Evolutionary conservation across 2,888 invertebrate species (phyloP).

Genomic region (Venusia cambrica): DNA sequence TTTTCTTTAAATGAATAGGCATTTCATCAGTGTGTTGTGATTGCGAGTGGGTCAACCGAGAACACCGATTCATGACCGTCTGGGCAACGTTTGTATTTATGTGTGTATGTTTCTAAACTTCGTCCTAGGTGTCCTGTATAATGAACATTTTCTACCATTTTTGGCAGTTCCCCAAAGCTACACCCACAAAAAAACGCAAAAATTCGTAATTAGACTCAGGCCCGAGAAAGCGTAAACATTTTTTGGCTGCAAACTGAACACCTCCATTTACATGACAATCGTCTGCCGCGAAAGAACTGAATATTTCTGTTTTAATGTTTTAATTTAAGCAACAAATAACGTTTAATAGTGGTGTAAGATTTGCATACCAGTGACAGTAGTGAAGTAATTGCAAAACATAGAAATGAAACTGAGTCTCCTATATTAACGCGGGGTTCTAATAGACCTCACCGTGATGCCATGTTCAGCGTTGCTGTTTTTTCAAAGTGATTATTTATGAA

Average conservation of each 20-base stretch:
- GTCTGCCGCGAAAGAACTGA: conserved; percentile 51
- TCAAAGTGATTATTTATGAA: too few species aligned
- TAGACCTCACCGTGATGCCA: too few species aligned
- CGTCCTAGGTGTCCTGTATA: too few species aligned
- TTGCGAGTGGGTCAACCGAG: too few species aligned
- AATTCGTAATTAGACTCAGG: conserved; percentile 23
- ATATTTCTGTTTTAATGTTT: conserved; percentile 63
- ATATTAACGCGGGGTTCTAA: too few species aligned
- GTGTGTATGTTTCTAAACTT: too few species aligned
- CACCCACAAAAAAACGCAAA: conserved; percentile 7
- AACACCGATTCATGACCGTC: too few species aligned
- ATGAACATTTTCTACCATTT: too few species aligned
- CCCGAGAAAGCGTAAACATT: conserved; percentile 41
- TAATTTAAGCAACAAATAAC: conserved; percentile 75
- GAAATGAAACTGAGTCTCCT: conserved; percentile 13
- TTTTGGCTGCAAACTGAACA: conserved; percentile 45
- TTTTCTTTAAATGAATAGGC: too few species aligned
- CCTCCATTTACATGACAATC: conserved; percentile 69
- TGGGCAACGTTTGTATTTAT: too few species aligned
- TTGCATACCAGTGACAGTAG: conserved; percentile 52
- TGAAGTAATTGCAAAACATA: background rate
- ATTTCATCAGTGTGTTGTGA: too few species aligned
- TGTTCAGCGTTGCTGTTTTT: too few species aligned
- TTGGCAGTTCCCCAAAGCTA: conserved; percentile 1
- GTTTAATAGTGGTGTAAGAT: conserved; percentile 67